Base-by-base conservation (phyloP, 1,140 invertebrate genomes). In the Chironomus striatipennis region DNA sequence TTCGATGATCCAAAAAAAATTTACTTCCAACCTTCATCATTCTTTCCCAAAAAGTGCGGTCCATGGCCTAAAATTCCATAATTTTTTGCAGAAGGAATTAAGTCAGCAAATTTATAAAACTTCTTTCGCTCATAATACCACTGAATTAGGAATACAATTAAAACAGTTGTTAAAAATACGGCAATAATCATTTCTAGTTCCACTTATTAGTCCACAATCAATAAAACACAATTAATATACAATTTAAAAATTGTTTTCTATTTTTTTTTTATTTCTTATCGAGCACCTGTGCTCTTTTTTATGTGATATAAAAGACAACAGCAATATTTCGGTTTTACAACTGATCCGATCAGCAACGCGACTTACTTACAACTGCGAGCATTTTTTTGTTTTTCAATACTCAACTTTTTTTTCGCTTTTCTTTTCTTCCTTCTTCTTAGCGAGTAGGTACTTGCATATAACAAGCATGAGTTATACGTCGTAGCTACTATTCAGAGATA, bases 41-140 rank as follows among this genome's bases (percentile, higher is more conserved):
- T 21, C 18, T 70, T 70, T 0, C 65, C 65, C 65, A 70, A 70
- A 10, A 70, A 70, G 18, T 70, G 65, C 2, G 65, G 65, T 18
- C 65, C 65, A 70, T 70, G 65, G 5, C 65, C 65, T 17, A 70
- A 70, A 21, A 70, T 70, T 20, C 65, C 65, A 21, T 70, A 70
- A 20, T 70, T 70, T 20, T 70, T 18, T 1, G 65, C 65, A 3
- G 15, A 20, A 9, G 65, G 65, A 18, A 70, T 70, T 20, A 18
- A 18, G 9, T 70, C 65, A 21, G 17, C 20, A 21, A 70, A 70
- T 20, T 70, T 70, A 20, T 70, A 70, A 70, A 70, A 70, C 65
- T 21, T 70, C 18, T 70, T 70, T 6, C 18, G 65, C 10, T 70
- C 65, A 70, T 18, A 20, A 20, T 20, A 17, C 65, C 65, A 70